Percentiles rank a stretch among this genome's conserved stretches.
phyloP scores from a whole-genome alignment of 1,140 invertebrate genomes.

The Anadara kagoshimensis region DNA sequence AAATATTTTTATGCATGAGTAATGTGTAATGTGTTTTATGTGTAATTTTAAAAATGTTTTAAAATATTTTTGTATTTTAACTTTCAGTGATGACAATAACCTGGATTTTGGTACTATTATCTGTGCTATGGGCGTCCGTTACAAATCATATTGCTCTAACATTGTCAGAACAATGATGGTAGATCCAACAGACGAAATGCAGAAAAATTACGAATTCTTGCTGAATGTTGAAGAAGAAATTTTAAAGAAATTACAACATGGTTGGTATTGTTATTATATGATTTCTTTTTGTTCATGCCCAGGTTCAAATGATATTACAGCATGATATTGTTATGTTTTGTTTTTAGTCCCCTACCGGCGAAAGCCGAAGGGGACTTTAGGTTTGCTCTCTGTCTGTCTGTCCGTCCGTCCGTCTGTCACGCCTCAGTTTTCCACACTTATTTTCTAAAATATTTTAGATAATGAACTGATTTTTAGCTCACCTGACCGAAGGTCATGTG shows the following conservation, averaged over 20 bases:
- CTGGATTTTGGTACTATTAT: slow-evolving; percentile 98
- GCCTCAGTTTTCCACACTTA: too few relatives aligned
- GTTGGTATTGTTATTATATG: slow-evolving; percentile 71
- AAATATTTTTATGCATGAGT: background rate
- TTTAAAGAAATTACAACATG: slow-evolving; percentile 88
- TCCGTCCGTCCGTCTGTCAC: too few relatives aligned
- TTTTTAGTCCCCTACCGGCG: too few relatives aligned
- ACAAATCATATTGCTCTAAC: slow-evolving; percentile 99
- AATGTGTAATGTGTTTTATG: background rate
- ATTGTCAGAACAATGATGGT: slow-evolving; percentile 98
- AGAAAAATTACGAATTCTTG: slow-evolving; percentile 94
- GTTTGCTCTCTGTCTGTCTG: too few relatives aligned
- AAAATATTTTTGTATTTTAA: background rate
- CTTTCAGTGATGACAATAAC: slow-evolving; percentile 90
- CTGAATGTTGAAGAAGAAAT: slow-evolving; percentile 94
- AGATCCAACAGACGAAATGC: slow-evolving; percentile 87
- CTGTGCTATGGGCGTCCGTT: slow-evolving; percentile 94
- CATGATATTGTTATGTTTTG: background rate
- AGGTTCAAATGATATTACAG: background rate
- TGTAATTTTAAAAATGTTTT: too few relatives aligned
- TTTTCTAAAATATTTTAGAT: too few relatives aligned
- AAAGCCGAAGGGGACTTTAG: too few relatives aligned
- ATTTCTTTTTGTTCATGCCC: background rate
- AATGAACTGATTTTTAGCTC: too few relatives aligned
- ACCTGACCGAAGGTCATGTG: too few relatives aligned